phyloP scores from a whole-genome alignment of 2,113 vertebrate genomes.

The Dasyurus viverrinus region DNA sequence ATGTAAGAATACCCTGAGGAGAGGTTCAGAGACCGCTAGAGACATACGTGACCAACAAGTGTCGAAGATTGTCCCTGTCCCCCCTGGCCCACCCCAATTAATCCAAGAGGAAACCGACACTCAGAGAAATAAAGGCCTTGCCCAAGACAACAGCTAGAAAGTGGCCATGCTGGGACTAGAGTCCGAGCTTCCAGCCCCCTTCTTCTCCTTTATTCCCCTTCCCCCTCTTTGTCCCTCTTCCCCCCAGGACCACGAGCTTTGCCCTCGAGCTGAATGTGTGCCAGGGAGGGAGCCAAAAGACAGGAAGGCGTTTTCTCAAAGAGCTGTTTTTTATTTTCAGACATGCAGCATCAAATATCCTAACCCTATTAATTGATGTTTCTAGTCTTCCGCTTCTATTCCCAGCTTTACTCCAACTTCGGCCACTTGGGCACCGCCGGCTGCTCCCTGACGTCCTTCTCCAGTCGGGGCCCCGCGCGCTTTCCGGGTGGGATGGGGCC shows the following conservation, averaged over 20 bases:
- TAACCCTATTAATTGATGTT: not conserved
- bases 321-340: constrained; percentile 62
- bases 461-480: not conserved
- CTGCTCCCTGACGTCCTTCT: not conserved
- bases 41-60: not conserved
- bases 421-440: constrained; percentile 34
- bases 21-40: not conserved
- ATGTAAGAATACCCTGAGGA: not conserved
- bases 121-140: not conserved
- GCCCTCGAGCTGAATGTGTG: not conserved
- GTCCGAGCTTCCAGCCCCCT: fast-evolving
- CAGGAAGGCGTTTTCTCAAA: constrained; percentile 5
- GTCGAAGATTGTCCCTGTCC: not conserved
- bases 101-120: not conserved
- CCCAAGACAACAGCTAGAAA: not conserved
- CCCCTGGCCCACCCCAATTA: not conserved
- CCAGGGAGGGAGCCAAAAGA: not conserved
- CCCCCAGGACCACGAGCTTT: no score
- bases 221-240: not conserved
- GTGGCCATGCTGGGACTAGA: not conserved
- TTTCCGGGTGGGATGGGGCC: not conserved
- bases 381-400: not conserved
- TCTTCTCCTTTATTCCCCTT: no score
- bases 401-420: constrained; percentile 7
- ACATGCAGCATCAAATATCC: constrained; percentile 34